Evolutionary conservation across 2,797 vertebrate genomes (phyloP).

Genomic region (Microctenopoma stevenorrisi): DNA sequence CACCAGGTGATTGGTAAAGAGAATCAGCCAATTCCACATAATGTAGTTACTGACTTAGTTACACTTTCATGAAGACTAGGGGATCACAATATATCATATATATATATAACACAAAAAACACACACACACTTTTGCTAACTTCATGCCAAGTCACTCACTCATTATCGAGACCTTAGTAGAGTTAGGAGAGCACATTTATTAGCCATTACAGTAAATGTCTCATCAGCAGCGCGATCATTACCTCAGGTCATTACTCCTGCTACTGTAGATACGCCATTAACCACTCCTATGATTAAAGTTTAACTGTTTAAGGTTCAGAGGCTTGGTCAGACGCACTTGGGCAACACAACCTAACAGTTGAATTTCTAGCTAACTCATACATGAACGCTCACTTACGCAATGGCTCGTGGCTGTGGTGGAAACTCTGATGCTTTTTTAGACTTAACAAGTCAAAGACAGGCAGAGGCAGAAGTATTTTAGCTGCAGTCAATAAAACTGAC

Average conservation of each 20-base stretch:
- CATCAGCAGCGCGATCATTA: conserved; percentile 62
- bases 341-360: neutral
- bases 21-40: neutral
- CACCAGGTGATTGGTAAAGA: neutral
- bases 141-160: conserved; percentile 36
- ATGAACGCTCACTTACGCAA: neutral
- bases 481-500: conserved; percentile 27
- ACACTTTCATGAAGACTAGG: neutral
- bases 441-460: neutral
- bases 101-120: conserved; percentile 9
- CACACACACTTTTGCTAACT: conserved; percentile 4
- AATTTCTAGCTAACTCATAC: conserved; percentile 2
- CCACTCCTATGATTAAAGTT: conserved; percentile 45
- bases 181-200: conserved; percentile 64
- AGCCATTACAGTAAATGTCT: conserved; percentile 66
- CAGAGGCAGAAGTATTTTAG: conserved; percentile 6
- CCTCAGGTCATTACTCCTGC: conserved; percentile 62
- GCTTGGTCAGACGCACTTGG: conserved; percentile 18
- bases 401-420: neutral
- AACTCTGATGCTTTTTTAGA: neutral
- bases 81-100: neutral
- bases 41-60: neutral
- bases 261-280: conserved; percentile 54
- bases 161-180: conserved; percentile 50
- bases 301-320: conserved; percentile 51